These are phyloP conservation scores for Lutjanus erythropterus DNA, from an alignment of 2,113 vertebrate genomes.

Conservation along the genomic window DNA sequence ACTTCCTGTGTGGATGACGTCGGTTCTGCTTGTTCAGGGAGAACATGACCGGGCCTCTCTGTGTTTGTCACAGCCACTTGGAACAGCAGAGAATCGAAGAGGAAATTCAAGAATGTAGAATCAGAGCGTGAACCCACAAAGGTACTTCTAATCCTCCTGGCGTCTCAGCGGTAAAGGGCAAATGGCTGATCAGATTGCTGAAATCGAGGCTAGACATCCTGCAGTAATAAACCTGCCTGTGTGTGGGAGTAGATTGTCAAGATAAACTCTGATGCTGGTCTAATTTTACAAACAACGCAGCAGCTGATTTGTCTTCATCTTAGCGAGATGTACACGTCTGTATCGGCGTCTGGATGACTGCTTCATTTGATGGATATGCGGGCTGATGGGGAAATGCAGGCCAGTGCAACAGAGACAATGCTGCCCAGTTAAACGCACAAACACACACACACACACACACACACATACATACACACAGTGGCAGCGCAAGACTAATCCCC, in stretches of 20 bases:
- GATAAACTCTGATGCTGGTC: constrained; percentile 47
- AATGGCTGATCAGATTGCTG: constrained; percentile 76
- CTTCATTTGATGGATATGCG: constrained; percentile 31
- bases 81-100: constrained; percentile 22
- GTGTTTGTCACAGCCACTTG: constrained; percentile 38
- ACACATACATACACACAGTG: constrained; percentile 26
- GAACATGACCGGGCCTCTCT: constrained; percentile 52
- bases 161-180: constrained; percentile 72
- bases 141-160: constrained; percentile 71
- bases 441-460: constrained; percentile 31
- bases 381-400: constrained; percentile 30
- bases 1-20: constrained; percentile 54
- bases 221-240: constrained; percentile 66
- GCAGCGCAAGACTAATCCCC: constrained; percentile 72
- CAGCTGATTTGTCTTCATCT: constrained; percentile 56
- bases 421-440: constrained; percentile 23
- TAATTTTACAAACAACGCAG: constrained; percentile 54
- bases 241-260: constrained; percentile 53
- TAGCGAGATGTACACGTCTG: constrained; percentile 13
- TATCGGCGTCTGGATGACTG: constrained; percentile 31
- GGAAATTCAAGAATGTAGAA: constrained; percentile 67
- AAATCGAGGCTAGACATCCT: constrained; percentile 62
- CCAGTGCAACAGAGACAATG: constrained; percentile 34
- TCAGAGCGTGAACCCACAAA: constrained; percentile 61
- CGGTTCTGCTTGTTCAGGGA: constrained; percentile 18